A percentile compares a stretch with the other conserved stretches of the same genome.
These are phyloP conservation scores for Oryzias woworae DNA, from an alignment of 2,113 vertebrate species.

Conservation along the genomic window DNA sequence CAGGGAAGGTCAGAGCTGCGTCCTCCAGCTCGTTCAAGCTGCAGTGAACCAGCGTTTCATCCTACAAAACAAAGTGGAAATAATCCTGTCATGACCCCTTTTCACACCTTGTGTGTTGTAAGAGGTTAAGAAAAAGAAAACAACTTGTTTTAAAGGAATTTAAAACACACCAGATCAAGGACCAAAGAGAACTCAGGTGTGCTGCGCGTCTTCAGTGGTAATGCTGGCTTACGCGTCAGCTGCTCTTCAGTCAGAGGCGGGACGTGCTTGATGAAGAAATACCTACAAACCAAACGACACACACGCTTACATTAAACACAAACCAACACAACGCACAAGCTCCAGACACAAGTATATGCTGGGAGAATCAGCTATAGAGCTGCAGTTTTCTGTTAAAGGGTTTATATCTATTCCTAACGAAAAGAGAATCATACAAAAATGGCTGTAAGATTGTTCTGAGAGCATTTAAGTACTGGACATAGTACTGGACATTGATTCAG, in stretches of 20 bases:
- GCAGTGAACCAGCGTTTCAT: constrained; percentile 98
- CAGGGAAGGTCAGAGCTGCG: constrained; percentile 96
- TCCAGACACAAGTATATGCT: background rate
- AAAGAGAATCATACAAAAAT: no score
- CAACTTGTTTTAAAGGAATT: background rate
- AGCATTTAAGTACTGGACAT: no score
- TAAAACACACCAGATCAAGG: constrained; percentile 88
- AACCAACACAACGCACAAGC: background rate
- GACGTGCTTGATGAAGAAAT: constrained; percentile 99
- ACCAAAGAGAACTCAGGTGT: constrained; percentile 98
- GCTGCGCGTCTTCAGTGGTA: constrained; percentile 97
- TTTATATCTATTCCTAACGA: no score
- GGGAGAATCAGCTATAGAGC: background rate
- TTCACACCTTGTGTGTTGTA: background rate
- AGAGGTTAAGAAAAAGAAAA: background rate
- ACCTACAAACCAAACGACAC: constrained; percentile 72
- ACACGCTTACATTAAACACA: background rate
- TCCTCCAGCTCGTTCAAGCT: constrained; percentile 98
- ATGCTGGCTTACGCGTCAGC: constrained; percentile 94
- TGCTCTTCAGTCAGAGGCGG: constrained; percentile 98
- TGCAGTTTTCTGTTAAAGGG: no score
- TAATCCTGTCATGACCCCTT: no score
- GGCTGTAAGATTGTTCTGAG: no score
- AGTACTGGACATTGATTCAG: no score
- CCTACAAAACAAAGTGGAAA: constrained; percentile 71